Percentiles rank a stretch among this genome's conserved stretches.
These are phyloP conservation scores for Diplogasteroides magnus DNA, from an alignment of 1,140 invertebrate species.

Conservation along the genomic window DNA sequence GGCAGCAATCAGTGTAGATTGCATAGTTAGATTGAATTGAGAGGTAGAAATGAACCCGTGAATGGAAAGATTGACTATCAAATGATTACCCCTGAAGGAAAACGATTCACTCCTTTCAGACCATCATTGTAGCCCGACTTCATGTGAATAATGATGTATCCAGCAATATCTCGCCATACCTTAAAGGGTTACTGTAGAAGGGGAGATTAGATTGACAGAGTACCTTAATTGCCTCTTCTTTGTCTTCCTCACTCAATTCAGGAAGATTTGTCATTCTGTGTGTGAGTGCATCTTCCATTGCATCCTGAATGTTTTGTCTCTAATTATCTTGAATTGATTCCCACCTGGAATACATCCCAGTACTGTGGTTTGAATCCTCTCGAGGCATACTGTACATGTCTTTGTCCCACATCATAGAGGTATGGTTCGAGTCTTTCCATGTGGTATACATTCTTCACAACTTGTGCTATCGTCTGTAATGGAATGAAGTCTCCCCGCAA, in stretches of 20 bases:
- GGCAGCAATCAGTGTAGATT: too few relatives aligned
- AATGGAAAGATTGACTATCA: too few relatives aligned
- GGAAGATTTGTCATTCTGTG: not conserved
- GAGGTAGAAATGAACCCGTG: too few relatives aligned
- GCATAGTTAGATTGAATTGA: too few relatives aligned
- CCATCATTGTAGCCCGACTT: not conserved
- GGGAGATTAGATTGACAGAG: too few relatives aligned
- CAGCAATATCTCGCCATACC: not conserved
- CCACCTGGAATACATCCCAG: slow-evolving; percentile 52
- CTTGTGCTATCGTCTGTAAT: slow-evolving; percentile 44
- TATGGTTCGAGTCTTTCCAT: slow-evolving; percentile 45
- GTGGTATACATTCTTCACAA: slow-evolving; percentile 54
- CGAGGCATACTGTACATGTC: slow-evolving; percentile 48
- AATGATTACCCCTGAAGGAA: too few relatives aligned
- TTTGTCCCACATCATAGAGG: slow-evolving; percentile 42
- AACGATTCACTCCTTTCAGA: not conserved
- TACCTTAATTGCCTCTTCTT: not conserved
- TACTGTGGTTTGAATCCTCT: slow-evolving; percentile 53
- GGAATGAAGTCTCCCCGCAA: slow-evolving; percentile 19
- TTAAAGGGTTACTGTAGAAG: not conserved
- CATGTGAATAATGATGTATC: not conserved
- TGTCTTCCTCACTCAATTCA: not conserved
- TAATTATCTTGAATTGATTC: slow-evolving; percentile 1
- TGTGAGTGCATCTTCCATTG: not conserved
- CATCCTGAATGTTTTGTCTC: not conserved